phyloP scores from a whole-genome alignment of 2,797 vertebrate species.

The Sciurus carolinensis region DNA sequence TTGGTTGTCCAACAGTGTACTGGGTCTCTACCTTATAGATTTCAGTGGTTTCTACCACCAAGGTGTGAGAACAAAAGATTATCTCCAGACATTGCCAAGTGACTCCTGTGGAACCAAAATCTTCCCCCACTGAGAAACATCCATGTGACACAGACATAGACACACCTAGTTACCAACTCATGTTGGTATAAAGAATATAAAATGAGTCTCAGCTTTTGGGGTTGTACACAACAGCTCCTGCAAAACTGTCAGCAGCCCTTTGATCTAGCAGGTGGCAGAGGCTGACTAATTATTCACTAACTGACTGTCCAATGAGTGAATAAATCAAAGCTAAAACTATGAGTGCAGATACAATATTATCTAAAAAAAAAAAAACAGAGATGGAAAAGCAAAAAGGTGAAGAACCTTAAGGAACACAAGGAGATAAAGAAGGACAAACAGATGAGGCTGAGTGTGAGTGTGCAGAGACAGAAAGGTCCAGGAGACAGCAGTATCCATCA shows the following conservation, averaged over 20 bases:
- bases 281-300: neutral
- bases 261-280: neutral
- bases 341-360: neutral
- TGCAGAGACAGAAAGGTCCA: rapidly evolving
- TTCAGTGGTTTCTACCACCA: neutral
- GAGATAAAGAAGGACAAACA: neutral
- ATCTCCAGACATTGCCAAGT: neutral
- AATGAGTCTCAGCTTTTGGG: neutral
- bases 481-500: neutral
- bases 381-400: neutral
- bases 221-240: neutral
- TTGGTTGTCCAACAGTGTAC: neutral
- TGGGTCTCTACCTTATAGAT: neutral
- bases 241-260: neutral
- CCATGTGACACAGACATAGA: neutral
- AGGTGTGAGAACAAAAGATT: neutral
- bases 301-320: neutral
- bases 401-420: neutral
- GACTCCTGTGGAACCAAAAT: neutral
- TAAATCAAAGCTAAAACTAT: neutral
- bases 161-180: neutral
- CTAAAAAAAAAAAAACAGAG: slow-evolving; percentile 28
- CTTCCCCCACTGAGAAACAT: neutral
- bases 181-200: neutral
- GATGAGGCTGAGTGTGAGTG: neutral